Evolutionary conservation across 2,888 invertebrate genomes (phyloP).

Genomic region (Drosophila hamatofila): DNA sequence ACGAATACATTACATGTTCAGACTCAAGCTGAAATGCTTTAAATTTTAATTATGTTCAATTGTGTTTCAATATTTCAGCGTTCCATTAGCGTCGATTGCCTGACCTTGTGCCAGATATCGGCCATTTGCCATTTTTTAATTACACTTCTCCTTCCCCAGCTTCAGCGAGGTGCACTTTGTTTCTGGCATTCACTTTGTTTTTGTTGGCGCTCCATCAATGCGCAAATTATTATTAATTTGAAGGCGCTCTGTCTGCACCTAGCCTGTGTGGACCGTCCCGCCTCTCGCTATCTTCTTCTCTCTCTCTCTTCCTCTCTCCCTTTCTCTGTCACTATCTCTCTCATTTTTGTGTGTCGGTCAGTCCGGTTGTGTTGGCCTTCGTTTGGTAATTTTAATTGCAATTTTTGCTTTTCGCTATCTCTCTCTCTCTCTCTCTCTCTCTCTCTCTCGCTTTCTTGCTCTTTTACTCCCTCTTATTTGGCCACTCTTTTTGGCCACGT

Average conservation of each 20-base stretch:
- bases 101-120: constrained; percentile 56
- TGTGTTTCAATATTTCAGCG: constrained; percentile 13
- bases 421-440: background rate
- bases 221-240: constrained; percentile 78
- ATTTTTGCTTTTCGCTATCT: constrained; percentile 56
- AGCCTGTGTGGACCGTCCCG: background rate
- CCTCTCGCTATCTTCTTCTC: background rate
- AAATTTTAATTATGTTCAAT: constrained; percentile 16
- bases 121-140: constrained; percentile 60
- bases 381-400: constrained; percentile 75
- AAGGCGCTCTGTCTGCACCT: constrained; percentile 48
- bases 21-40: background rate
- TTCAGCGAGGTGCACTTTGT: constrained; percentile 22
- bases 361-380: constrained; percentile 47
- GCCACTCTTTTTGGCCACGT: constrained; percentile 46
- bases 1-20: background rate
- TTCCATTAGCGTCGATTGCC: constrained; percentile 62
- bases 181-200: constrained; percentile 30
- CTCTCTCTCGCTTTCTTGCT: background rate
- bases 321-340: background rate
- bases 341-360: background rate
- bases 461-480: background rate
- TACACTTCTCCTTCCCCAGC: constrained; percentile 33
- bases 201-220: constrained; percentile 58
- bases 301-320: background rate